phyloP scores from a whole-genome alignment of 2,113 vertebrate species.

The Toxotes chatareus region DNA sequence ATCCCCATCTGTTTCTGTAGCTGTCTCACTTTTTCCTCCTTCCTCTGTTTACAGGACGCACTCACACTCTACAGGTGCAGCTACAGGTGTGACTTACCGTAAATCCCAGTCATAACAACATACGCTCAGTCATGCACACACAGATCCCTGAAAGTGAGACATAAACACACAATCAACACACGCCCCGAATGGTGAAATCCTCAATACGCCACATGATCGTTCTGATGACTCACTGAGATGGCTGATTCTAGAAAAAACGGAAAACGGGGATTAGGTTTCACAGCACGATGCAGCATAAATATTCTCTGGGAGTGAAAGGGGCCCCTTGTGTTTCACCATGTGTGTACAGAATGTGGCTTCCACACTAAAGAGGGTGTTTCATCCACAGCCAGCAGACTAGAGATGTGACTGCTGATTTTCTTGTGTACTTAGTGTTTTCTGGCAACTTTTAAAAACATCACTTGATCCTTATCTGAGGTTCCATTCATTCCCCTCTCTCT shows the following conservation, averaged over 20 bases:
- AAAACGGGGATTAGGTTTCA: conserved; percentile 38
- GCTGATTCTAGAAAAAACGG: conserved; percentile 27
- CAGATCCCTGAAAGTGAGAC: background rate
- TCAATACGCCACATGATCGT: background rate
- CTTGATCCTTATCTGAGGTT: background rate
- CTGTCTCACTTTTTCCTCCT: background rate
- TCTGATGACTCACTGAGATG: conserved; percentile 38
- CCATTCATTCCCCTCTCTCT: background rate
- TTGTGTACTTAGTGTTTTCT: background rate
- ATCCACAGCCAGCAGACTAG: background rate
- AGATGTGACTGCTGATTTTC: background rate
- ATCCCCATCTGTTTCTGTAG: conserved; percentile 36
- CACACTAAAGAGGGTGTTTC: background rate
- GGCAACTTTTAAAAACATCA: background rate
- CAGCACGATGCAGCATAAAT: background rate
- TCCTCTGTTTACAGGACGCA: conserved; percentile 1
- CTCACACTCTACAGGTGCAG: background rate
- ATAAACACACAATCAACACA: background rate
- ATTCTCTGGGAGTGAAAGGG: background rate
- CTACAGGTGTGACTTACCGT: background rate
- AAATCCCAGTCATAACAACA: background rate
- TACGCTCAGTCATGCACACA: background rate
- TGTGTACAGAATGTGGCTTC: conserved; percentile 27
- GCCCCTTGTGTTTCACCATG: conserved; percentile 6
- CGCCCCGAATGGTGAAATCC: background rate